These are phyloP conservation scores for Bufo gargarizans DNA, from an alignment of 2,113 vertebrate genomes.

Conservation along the genomic window DNA sequence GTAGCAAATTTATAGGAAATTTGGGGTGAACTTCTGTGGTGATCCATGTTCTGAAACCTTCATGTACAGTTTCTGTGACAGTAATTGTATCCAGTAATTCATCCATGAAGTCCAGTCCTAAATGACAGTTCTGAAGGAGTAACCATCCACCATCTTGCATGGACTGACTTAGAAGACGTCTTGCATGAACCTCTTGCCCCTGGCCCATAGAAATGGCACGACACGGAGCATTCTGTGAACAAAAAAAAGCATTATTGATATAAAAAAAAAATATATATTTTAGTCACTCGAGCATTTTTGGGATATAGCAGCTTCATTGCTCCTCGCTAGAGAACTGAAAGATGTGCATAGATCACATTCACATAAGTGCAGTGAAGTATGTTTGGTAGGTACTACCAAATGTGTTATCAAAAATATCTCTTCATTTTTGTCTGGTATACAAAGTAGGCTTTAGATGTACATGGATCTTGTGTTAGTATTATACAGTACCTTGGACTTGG, in stretches of 20 bases:
- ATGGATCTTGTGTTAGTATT: neutral
- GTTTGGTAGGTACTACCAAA: neutral
- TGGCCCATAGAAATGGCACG: slow-evolving; percentile 84
- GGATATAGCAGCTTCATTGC: neutral
- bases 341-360: neutral
- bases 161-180: slow-evolving; percentile 76
- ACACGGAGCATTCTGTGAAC: slow-evolving; percentile 73
- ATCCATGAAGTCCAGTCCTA: slow-evolving; percentile 81
- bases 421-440: neutral
- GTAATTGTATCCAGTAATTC: slow-evolving; percentile 79
- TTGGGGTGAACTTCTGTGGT: slow-evolving; percentile 79
- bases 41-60: slow-evolving; percentile 79
- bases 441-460: neutral
- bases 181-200: slow-evolving; percentile 83
- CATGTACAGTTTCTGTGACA: slow-evolving; percentile 65
- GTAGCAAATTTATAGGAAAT: slow-evolving; percentile 83
- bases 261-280: neutral
- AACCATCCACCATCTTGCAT: slow-evolving; percentile 84
- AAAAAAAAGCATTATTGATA: neutral
- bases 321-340: neutral
- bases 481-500: slow-evolving; percentile 76
- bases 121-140: slow-evolving; percentile 86
- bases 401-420: neutral
- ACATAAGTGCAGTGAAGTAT: neutral
- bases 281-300: neutral